phyloP scores from a whole-genome alignment of 2,888 invertebrate species.

The Leptinotarsa rubiginosa region DNA sequence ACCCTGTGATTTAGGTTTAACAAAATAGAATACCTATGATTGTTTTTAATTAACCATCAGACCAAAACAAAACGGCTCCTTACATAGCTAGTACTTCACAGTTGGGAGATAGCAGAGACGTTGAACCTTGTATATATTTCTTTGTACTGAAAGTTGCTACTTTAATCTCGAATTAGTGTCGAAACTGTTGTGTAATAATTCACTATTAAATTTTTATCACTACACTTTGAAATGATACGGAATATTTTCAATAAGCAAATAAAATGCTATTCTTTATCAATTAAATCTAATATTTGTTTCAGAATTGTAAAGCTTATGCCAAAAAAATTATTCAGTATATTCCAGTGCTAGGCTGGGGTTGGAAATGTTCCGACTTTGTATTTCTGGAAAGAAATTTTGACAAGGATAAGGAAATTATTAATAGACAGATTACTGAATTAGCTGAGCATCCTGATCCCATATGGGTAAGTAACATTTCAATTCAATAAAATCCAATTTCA shows the following conservation, averaged over 20 bases:
- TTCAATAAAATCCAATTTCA: neutral
- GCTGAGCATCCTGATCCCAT: conserved; percentile 91
- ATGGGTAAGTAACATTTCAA: conserved; percentile 75
- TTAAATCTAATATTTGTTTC: conserved; percentile 58
- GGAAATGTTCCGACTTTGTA: conserved; percentile 95
- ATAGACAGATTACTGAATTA: conserved; percentile 82
- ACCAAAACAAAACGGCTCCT: no score
- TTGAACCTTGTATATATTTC: no score
- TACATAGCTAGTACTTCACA: no score
- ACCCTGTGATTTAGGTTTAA: neutral
- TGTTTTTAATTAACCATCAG: no score
- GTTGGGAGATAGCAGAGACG: no score
- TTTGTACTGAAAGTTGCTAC: no score
- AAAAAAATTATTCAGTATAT: conserved; percentile 92
- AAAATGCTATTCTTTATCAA: neutral
- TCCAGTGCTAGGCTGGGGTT: conserved; percentile 95
- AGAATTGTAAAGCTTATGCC: conserved; percentile 95
- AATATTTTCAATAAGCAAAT: neutral
- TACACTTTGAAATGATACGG: neutral
- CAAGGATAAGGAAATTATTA: conserved; percentile 87
- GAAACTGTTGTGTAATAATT: neutral
- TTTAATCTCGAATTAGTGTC: no score
- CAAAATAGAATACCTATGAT: no score
- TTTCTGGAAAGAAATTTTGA: conserved; percentile 93
- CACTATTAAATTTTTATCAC: neutral